Evolutionary conservation across 2,797 vertebrate genomes (phyloP), one percentile per base, ranked within the genome.

Genomic region (Pseudomugil tenellus): DNA sequence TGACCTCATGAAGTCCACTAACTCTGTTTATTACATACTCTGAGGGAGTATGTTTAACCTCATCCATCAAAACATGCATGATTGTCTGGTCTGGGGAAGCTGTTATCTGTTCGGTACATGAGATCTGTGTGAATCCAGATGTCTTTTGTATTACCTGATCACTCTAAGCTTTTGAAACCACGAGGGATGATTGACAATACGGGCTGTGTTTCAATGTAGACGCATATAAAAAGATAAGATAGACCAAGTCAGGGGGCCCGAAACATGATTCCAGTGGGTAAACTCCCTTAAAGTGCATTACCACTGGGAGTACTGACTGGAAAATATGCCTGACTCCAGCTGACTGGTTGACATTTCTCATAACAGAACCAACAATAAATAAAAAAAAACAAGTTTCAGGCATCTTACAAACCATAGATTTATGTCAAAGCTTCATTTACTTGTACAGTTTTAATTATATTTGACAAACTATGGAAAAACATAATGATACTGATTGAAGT

Each of bases 31-130:
- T 57, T 49, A 46, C 63, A 60, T 19, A 56, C 41, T 53, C 28
- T 49, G 39, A 63, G 57, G 51, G 46, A 19, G 17, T 0, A 2
- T 58, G 28, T 11, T 26, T 66, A 8, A 23, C 63, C 63, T 67
- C 58, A 68, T 80, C 52, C 52, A 55, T 16, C 57, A 55, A 62
- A 73, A 81, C n/a, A 10, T 37, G 60, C 59, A 49, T 67, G 61
- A 64, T 53, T 3, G 6, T 67, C 39, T 14, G 56, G 55, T 61
- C 57, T 70, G 63, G 55, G 49, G 77, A 76, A 67, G 75, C 59
- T 66, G 32, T 13, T 43, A 58, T 79, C 70, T 48, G 17, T 25
- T 11, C 12, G 46, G 43, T 63, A 56, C 12, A 26, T 19, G 34
- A 26, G 31, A 39, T 57, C 46, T 62, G 31, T 64, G 57, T 3